These are phyloP conservation scores for Phaedon cochleariae DNA, from an alignment of 2,888 invertebrate species.

Conservation along the genomic window DNA sequence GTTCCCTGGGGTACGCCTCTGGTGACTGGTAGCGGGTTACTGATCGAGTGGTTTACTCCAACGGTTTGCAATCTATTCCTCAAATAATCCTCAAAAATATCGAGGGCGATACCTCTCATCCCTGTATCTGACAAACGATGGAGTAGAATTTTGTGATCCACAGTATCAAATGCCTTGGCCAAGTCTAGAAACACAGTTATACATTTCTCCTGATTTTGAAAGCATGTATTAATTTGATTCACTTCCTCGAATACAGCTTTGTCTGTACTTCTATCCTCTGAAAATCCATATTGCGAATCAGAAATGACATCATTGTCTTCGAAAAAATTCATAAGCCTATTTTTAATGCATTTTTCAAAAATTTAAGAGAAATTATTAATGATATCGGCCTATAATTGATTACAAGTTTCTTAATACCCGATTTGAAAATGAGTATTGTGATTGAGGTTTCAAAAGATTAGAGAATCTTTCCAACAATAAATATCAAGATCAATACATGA, in stretches of 20 bases:
- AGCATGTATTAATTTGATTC: background rate
- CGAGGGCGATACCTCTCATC: background rate
- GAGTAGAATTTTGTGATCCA: background rate
- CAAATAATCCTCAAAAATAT: background rate
- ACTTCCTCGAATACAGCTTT: background rate
- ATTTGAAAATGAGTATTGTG: too few relatives aligned
- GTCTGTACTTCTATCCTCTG: background rate
- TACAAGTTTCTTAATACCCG: too few relatives aligned
- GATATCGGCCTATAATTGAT: too few relatives aligned
- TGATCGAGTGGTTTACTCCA: background rate
- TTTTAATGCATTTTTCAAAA: too few relatives aligned
- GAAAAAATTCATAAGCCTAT: too few relatives aligned
- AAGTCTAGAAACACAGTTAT: background rate
- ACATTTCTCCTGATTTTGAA: conserved; percentile 1
- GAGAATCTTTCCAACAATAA: too few relatives aligned
- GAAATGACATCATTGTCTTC: background rate
- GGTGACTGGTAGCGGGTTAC: background rate
- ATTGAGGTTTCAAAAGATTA: too few relatives aligned
- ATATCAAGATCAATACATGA: background rate
- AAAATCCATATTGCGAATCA: background rate
- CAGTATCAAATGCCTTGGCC: conserved; percentile 2
- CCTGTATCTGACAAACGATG: background rate
- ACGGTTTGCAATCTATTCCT: background rate
- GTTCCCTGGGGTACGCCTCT: background rate
- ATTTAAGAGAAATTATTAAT: too few relatives aligned